Base-by-base conservation (phyloP, 2,888 invertebrate genomes). In the Tetragonisca angustula region DNA sequence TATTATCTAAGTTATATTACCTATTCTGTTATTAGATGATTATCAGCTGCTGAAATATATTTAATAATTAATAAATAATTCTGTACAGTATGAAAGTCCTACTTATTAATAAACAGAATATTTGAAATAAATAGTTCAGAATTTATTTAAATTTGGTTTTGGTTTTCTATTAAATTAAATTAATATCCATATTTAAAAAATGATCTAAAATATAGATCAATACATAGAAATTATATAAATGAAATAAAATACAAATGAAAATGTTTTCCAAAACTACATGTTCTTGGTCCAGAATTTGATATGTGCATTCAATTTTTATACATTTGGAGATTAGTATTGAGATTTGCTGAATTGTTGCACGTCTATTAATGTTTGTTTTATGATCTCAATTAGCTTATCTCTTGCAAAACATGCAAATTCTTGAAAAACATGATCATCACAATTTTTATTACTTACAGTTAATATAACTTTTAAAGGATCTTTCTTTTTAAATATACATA, bases 381-480 rank as follows among this genome's bases (percentile, higher is more conserved):
- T 64, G 69, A 91, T 88, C 32, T 62, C 64, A 36, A 92, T 91
- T 65, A 95, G 87, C 84, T 92, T 93, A 27, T 27, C 84, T 5
- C 76, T 85, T 19, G 94, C 87, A 85, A 92, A 94, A 32, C 64
- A 21, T 1, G 89, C 84, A 65, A 95, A 92, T 15, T 92, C 89
- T 61, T 84, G 87, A 84, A 94, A 95, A 77, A 90, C 79, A 43
- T 92, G 91, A 56, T 92, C 93, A 52, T 90, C 90, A 43, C 90
- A 87, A 27, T 89, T 76, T 32, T 91, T 83, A 87, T 94, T 79
- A 21, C 9, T 76, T 17, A 93, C 87, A n/a, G 82, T 89, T 36
- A 95, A 70, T 13, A 85, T 32, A 64, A 95, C 85, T 15, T 91
- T 79, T 19, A 91, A 84, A 4, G 94, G 92, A 43, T 92, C 88